phyloP scores from a whole-genome alignment of 1,140 invertebrate species.

The Drosophila kurseongensis region DNA sequence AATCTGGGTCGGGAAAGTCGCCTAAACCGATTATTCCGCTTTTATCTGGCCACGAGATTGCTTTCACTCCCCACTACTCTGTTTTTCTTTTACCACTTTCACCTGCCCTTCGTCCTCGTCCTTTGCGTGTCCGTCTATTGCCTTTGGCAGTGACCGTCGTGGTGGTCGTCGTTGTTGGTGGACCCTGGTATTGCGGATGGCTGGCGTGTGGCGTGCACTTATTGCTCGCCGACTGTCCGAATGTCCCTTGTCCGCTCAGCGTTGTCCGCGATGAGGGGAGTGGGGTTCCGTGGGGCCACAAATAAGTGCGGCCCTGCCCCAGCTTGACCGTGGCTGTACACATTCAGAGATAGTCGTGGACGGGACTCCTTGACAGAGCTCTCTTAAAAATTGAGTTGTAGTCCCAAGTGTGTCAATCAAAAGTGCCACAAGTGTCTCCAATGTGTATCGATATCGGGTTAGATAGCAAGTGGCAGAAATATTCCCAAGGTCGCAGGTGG shows the following conservation, averaged over 20 bases:
- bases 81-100: slow-evolving; percentile 24
- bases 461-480: slow-evolving; percentile 31
- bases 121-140: slow-evolving; percentile 36
- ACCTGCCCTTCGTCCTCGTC: slow-evolving; percentile 24
- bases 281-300: slow-evolving; percentile 5
- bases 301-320: slow-evolving; percentile 16
- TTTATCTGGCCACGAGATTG: slow-evolving; percentile 33
- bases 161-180: slow-evolving; percentile 21
- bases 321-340: slow-evolving; percentile 19
- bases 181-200: slow-evolving; percentile 10
- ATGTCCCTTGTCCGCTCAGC: slow-evolving; percentile 28
- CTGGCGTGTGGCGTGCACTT: slow-evolving; percentile 53
- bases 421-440: slow-evolving; percentile 52
- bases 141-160: slow-evolving; percentile 68
- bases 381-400: slow-evolving; percentile 42
- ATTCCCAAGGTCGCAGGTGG: slow-evolving; percentile 23
- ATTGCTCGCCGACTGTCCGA: slow-evolving; percentile 34
- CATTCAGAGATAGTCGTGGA: slow-evolving; percentile 15
- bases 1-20: background rate
- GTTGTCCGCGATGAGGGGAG: background rate
- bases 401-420: slow-evolving; percentile 44
- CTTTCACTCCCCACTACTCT: background rate
- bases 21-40: slow-evolving; percentile 28
- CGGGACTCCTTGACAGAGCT: slow-evolving; percentile 6
- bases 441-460: slow-evolving; percentile 30